Percentiles rank a stretch among this genome's conserved stretches.
These are phyloP conservation scores for Irena cyanogastra DNA, from an alignment of 2,113 vertebrate genomes.

Conservation along the genomic window DNA sequence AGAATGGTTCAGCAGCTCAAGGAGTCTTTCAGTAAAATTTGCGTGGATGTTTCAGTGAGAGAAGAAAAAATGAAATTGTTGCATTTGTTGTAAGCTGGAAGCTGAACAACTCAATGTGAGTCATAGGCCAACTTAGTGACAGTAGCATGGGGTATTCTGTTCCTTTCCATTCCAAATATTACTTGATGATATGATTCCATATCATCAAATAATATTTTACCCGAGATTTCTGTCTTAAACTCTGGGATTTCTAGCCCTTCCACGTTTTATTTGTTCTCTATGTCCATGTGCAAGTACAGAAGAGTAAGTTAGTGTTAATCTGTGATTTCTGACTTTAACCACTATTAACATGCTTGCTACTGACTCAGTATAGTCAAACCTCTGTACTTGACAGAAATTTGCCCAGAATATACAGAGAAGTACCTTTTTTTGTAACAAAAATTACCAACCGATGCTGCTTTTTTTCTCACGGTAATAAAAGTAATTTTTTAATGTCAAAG, in stretches of 20 bases:
- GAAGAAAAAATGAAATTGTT: not conserved
- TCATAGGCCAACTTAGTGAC: not conserved
- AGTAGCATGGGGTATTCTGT: not conserved
- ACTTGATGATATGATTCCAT: not conserved
- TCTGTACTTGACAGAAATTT: not conserved
- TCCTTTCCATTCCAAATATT: not conserved
- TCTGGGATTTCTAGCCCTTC: not conserved
- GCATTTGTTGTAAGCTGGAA: not conserved
- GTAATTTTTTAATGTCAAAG: not conserved
- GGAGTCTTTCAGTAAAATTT: not conserved
- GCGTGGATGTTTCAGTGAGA: not conserved
- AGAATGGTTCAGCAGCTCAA: not conserved
- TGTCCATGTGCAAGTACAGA: not conserved
- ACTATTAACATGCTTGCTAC: not conserved
- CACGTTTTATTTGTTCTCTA: not conserved
- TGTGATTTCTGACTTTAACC: not conserved
- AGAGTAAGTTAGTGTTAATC: not conserved
- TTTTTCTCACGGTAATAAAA: not conserved
- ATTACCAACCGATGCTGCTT: not conserved
- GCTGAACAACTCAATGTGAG: not conserved
- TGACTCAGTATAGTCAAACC: not conserved
- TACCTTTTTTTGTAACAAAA: not conserved
- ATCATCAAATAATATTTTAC: not conserved
- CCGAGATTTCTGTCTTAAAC: not conserved
- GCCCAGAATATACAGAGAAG: not conserved